These are phyloP conservation scores for Pegoplata infirma DNA, from an alignment of 2,888 invertebrate species.

Conservation along the genomic window DNA sequence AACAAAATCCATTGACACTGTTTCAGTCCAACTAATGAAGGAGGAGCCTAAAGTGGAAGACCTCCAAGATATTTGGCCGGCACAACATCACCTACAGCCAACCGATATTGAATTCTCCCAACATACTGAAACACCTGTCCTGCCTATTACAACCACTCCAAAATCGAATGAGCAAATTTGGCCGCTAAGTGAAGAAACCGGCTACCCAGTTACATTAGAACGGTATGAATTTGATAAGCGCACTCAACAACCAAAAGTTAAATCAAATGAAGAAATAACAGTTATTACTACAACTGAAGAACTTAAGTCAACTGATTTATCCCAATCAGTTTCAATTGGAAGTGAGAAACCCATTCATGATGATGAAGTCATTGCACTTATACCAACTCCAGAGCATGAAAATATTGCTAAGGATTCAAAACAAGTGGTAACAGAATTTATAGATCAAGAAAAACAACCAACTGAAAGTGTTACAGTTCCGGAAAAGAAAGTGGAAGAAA, in stretches of 20 bases:
- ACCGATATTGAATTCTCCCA: constrained; percentile 74
- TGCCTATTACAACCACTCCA: constrained; percentile 35
- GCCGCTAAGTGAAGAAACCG: constrained; percentile 74
- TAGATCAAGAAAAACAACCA: not conserved
- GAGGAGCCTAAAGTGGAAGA: constrained; percentile 69
- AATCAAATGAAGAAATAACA: constrained; percentile 3
- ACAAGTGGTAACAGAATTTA: not conserved
- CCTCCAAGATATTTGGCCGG: constrained; percentile 76
- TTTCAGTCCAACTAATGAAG: constrained; percentile 58
- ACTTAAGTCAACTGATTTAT: too few species aligned
- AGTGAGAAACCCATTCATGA: not conserved
- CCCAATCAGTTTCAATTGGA: not conserved
- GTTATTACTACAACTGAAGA: constrained; percentile 23
- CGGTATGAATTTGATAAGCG: constrained; percentile 71
- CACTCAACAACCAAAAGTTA: constrained; percentile 9
- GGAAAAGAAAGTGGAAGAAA: not conserved
- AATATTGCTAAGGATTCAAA: not conserved
- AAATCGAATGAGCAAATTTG: constrained; percentile 69
- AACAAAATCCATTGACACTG: constrained; percentile 53
- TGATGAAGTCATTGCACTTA: too few species aligned
- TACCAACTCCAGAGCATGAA: not conserved
- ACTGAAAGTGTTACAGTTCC: not conserved
- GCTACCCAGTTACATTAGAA: constrained; percentile 71
- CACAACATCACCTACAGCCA: constrained; percentile 72
- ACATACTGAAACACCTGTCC: constrained; percentile 65